Percentiles rank a stretch among this genome's conserved stretches.
phyloP scores from a whole-genome alignment of 23 tunicate genomes.

The Ascidia mentula region DNA sequence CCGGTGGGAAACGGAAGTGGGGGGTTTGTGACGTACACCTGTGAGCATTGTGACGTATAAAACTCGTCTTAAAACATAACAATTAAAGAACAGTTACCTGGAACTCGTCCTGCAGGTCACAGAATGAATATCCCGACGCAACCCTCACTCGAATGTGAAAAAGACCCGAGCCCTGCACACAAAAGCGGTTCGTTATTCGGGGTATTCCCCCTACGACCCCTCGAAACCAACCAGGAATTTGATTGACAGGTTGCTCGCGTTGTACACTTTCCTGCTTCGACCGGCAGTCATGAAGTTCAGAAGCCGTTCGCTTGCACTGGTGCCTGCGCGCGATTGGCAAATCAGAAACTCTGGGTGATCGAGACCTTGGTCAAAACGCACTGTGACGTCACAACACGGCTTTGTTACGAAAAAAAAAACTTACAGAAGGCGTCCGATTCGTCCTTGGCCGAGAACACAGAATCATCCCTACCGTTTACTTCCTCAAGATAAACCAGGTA shows the following conservation, averaged over 20 bases:
- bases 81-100: slow-evolving; percentile 33
- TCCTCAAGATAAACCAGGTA: slow-evolving; percentile 63
- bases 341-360: slow-evolving; percentile 2
- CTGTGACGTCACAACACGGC: background rate
- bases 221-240: slow-evolving; percentile 27
- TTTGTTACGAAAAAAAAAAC: no score
- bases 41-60: background rate
- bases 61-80: background rate
- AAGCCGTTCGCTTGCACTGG: slow-evolving; percentile 1
- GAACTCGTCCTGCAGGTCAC: slow-evolving; percentile 63
- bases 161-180: slow-evolving; percentile 59
- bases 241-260: slow-evolving; percentile 30
- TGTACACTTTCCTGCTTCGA: slow-evolving; percentile 18
- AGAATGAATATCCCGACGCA: slow-evolving; percentile 45
- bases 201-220: background rate
- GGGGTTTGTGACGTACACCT: slow-evolving; percentile 76
- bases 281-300: slow-evolving; percentile 29
- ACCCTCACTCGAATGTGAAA: slow-evolving; percentile 73
- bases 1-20: slow-evolving; percentile 82
- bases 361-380: no score
- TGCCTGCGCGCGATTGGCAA: slow-evolving; percentile 13
- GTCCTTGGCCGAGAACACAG: slow-evolving; percentile 30
- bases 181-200: background rate
- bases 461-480: slow-evolving; percentile 58
- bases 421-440: slow-evolving; percentile 13